A percentile compares a stretch with the other conserved stretches of the same genome.
Evolutionary conservation across 2,113 vertebrate genomes (phyloP).

Genomic region (Athene noctua): DNA sequence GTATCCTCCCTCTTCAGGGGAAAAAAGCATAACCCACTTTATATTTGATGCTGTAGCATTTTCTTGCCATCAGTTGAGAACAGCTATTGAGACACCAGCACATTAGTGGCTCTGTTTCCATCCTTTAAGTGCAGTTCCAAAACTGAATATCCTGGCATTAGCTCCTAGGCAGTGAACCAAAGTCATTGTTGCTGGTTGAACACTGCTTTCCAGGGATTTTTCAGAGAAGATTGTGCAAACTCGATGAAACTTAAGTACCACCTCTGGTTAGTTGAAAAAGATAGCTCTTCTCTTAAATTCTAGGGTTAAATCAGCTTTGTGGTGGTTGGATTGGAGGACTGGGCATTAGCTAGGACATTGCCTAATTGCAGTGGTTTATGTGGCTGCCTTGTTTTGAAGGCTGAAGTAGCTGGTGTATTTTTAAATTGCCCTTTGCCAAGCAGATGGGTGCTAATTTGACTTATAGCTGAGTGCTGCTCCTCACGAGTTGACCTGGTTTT

Average conservation of each 20-base stretch:
- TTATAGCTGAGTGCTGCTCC: neutral
- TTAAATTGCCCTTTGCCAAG: neutral
- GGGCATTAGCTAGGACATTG: neutral
- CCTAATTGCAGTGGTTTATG: neutral
- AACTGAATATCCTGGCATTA: neutral
- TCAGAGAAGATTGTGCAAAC: neutral
- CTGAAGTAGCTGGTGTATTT: neutral
- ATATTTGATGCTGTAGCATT: neutral
- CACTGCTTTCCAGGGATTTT: neutral
- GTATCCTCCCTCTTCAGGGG: neutral
- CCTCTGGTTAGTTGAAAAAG: neutral
- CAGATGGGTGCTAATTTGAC: neutral
- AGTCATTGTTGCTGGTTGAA: neutral
- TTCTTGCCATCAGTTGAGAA: neutral
- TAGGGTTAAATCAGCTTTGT: neutral
- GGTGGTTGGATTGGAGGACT: neutral
- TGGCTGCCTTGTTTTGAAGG: neutral
- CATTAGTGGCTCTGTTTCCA: neutral
- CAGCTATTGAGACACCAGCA: neutral
- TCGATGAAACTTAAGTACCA: neutral
- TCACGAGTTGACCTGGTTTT: neutral
- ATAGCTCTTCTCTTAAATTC: neutral
- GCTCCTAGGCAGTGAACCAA: neutral
- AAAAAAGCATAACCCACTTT: neutral
- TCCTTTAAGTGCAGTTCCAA: neutral